These are phyloP conservation scores for Acronicta psi DNA, from an alignment of 2,888 invertebrate genomes.

Conservation along the genomic window DNA sequence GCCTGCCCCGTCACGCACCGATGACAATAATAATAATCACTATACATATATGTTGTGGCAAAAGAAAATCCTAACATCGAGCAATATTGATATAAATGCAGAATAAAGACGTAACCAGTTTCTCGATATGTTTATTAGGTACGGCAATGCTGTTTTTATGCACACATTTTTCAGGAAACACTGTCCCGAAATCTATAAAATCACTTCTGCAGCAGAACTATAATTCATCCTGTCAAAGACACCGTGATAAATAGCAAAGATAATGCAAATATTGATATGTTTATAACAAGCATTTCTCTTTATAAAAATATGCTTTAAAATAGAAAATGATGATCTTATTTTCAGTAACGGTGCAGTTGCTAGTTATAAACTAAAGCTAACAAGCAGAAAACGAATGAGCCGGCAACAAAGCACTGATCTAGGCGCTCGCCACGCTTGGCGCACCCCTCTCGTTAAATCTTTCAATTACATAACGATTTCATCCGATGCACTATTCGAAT, in stretches of 20 bases:
- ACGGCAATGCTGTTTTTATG: constrained; percentile 13
- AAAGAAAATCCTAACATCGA: constrained; percentile 62
- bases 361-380: constrained; percentile 47
- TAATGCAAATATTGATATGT: constrained; percentile 27
- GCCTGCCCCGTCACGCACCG: constrained; percentile 78
- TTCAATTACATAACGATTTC: constrained; percentile 63
- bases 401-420: constrained; percentile 40
- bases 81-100: constrained; percentile 40
- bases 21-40: constrained; percentile 74
- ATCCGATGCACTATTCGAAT: constrained; percentile 53
- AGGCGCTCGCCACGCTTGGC: constrained; percentile 11
- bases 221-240: constrained; percentile 12
- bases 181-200: constrained; percentile 31
- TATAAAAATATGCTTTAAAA: constrained; percentile 19
- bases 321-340: constrained; percentile 43
- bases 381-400: constrained; percentile 58
- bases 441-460: constrained; percentile 58
- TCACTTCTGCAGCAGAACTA: constrained; percentile 26
- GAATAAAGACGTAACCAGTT: constrained; percentile 21
- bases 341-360: constrained; percentile 53
- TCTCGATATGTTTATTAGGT: constrained; percentile 3
- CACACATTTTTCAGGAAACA: constrained; percentile 31
- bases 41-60: constrained; percentile 72
- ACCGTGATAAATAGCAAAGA: constrained; percentile 26
- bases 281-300: constrained; percentile 9